phyloP scores from a whole-genome alignment of 2,888 invertebrate species.

The Coenonympha glycerion region DNA sequence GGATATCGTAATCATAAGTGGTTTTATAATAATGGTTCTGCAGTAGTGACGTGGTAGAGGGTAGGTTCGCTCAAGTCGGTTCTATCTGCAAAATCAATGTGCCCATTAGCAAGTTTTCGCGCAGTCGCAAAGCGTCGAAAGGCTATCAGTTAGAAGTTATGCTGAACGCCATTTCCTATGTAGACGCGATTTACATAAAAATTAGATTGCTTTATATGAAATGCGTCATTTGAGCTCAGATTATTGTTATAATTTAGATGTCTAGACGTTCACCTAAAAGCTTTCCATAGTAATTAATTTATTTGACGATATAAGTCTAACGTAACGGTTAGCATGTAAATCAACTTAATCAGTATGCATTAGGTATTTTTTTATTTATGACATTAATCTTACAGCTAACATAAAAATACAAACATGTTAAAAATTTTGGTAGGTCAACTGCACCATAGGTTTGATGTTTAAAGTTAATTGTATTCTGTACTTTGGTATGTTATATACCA shows the following conservation, averaged over 20 bases:
- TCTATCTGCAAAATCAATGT: conserved; percentile 77
- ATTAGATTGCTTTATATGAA: neutral
- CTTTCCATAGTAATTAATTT: neutral
- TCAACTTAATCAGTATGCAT: neutral
- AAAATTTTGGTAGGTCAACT: no score
- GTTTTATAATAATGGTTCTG: neutral
- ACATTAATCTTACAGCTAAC: no score
- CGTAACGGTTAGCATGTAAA: neutral
- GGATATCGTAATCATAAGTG: neutral
- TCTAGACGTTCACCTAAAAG: conserved; percentile 6
- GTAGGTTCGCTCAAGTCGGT: conserved; percentile 71
- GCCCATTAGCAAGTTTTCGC: conserved; percentile 75
- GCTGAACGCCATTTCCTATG: conserved; percentile 26
- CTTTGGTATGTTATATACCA: no score
- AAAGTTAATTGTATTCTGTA: no score
- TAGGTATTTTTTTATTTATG: neutral
- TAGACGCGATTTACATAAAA: conserved; percentile 18
- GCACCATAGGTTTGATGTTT: no score
- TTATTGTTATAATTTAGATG: conserved; percentile 3
- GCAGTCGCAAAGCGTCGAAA: conserved; percentile 69
- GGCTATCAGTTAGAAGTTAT: conserved; percentile 51
- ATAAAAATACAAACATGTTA: no score
- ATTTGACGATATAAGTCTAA: neutral
- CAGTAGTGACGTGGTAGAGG: conserved; percentile 32
- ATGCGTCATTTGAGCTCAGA: conserved; percentile 1